Evolutionary conservation across 2,797 vertebrate genomes (phyloP), one percentile per base, ranked within the genome.

Genomic region (Sphaeramia orbicularis): DNA sequence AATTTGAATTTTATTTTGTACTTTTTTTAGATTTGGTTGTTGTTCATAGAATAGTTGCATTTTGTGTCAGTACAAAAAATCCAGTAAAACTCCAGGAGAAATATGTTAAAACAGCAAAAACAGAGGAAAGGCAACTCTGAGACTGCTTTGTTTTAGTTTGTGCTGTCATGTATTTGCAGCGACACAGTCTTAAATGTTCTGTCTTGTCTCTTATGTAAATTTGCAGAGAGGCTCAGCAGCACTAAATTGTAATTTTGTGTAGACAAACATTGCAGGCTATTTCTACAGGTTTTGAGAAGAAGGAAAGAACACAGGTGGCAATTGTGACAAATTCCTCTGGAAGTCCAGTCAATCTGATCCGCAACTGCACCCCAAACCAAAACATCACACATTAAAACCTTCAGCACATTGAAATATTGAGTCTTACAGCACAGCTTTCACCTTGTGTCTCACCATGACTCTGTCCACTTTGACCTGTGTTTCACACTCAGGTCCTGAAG

Each of bases 401-500:
- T 10, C 27, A 18, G 15, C 19, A 45, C 51, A 12, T 44, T 42
- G 21, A 19, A 24, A 10, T 18, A 8, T 38, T 15, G 10, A 41
- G 15, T 65, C 4, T 48, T 10, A 24, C 7, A 19, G 7, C 6
- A 4, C 8, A 0, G 2, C 15, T 38, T 10, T 8, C 10, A 1
- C 35, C 3, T 50, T 32, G 2, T 37, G 14, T 30, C 57, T 83
- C 42, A 67, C 48, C 50, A 1, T 47, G 7, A n/a, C 10, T 51
- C 12, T 21, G 69, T 68, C 21, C 54, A 53, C 60, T 83, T 15
- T 71, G 53, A 78, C 61, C 71, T 61, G 43, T 79, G 44, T 77
- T 62, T 14, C 21, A 3, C 60, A 10, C 65, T 44, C 87, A 99
- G 98, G 97, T 99, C 74, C 90, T 99, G 85, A 99, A 99, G 95